Percentiles rank a stretch among this genome's conserved stretches.
These are phyloP conservation scores for Nemotelus nigrinus DNA, from an alignment of 2,888 invertebrate genomes.

Conservation along the genomic window DNA sequence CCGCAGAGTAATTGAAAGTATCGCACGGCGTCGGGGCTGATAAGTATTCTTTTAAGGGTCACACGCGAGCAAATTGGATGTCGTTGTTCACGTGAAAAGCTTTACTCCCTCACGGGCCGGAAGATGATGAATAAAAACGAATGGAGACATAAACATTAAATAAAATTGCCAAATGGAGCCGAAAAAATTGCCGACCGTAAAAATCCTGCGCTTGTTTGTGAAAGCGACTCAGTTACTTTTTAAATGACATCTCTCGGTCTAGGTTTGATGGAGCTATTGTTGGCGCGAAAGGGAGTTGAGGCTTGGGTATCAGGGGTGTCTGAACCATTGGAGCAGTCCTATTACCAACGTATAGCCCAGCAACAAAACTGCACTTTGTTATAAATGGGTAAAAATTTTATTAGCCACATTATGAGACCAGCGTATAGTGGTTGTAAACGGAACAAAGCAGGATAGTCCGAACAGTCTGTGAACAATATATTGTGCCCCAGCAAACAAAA, in stretches of 20 bases:
- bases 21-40: not conserved
- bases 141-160: constrained; percentile 44
- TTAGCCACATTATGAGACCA: constrained; percentile 21
- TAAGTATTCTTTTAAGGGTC: not conserved
- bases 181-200: constrained; percentile 44
- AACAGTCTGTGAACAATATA: too few relatives aligned
- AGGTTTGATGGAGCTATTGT: constrained; percentile 15
- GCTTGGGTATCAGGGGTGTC: not conserved
- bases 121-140: constrained; percentile 39
- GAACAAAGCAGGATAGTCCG: too few relatives aligned
- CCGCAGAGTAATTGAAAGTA: constrained; percentile 34
- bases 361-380: constrained; percentile 43
- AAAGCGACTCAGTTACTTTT: not conserved
- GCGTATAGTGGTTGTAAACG: not conserved
- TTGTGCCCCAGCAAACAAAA: too few relatives aligned
- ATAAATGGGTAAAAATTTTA: constrained; percentile 43
- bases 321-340: not conserved
- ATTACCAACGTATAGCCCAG: not conserved
- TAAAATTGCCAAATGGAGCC: constrained; percentile 44
- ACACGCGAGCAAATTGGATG: constrained; percentile 34
- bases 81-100: not conserved
- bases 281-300: too few relatives aligned
- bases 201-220: constrained; percentile 25
- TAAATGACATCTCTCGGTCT: constrained; percentile 9
- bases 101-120: not conserved